Evolutionary conservation across 2,888 invertebrate species (phyloP), one percentile per base, ranked within the genome.

Genomic region (Neoitamus cyanurus): DNA sequence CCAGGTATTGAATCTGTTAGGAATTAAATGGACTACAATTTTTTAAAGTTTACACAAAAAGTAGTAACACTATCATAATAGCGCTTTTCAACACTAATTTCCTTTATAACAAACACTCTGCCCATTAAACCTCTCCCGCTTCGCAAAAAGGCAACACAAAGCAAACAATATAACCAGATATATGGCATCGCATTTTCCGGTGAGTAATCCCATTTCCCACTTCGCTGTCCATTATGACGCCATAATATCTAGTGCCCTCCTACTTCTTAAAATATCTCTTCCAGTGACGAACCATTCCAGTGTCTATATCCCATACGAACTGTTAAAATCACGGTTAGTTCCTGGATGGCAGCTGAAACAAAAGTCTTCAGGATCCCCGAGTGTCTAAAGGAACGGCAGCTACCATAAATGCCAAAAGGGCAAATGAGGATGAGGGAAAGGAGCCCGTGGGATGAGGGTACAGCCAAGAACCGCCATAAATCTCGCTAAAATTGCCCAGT

Each of bases 401-500:
- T 34, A 5, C 31, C 20, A 77, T 28, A 28, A 28, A 77, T 42
- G 77, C 77, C 46, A 30, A 77, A 46, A 77, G 77, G 77, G 77
- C 77, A 42, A 77, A 37, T 42, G 46, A 77, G 77, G 42, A 42
- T 77, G 28, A 5, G 77, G 28, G 28, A 28, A 11, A 2, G 42
- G 77, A 46, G 77, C 28, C 11, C 6, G 37, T 34, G n/a, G 46
- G 11, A 20, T 15, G 34, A 25, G 48, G 48, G 31, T 34, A 34
- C 58, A 58, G 34, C 80, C 68, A 80, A 68, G 68, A 80, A 84
- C 84, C 85, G 75, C 70, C 83, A 86, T 86, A 86, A 86, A 85
- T 86, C 82, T 85, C 69, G 85, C 83, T 85, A 84, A 86, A 86
- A 86, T 86, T 86, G 85, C 84, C 75, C 46, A 72, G 86, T 86